A percentile compares a stretch with the other conserved stretches of the same genome.
phyloP scores from a whole-genome alignment of 2,113 vertebrate species.

The Nycticorax nycticorax region DNA sequence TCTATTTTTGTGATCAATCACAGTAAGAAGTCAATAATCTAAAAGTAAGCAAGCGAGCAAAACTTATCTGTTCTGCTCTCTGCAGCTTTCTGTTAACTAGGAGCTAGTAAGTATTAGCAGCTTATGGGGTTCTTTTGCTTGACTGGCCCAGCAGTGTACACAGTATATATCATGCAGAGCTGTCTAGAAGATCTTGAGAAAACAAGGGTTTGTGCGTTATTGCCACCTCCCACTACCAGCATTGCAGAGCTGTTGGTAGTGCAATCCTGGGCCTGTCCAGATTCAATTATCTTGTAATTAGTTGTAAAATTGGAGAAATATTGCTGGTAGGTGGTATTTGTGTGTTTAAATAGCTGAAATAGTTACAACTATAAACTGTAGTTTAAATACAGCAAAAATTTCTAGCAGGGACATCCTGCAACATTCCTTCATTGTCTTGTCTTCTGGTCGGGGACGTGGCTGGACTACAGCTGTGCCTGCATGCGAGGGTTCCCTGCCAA shows the following conservation, averaged over 20 bases:
- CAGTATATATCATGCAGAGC: background rate
- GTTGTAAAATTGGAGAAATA: background rate
- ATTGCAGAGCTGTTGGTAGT: background rate
- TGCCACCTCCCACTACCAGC: background rate
- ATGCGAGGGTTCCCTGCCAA: fast-evolving
- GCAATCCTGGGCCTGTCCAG: background rate
- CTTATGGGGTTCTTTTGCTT: background rate
- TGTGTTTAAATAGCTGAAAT: background rate
- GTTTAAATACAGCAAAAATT: background rate
- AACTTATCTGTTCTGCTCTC: background rate
- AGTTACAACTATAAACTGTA: background rate
- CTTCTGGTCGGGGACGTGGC: fast-evolving
- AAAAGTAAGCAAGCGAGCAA: background rate
- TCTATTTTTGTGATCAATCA: background rate
- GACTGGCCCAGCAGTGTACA: background rate
- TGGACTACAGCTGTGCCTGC: background rate
- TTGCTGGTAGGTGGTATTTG: background rate
- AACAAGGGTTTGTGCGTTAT: background rate
- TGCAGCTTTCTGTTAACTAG: background rate
- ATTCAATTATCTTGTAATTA: background rate
- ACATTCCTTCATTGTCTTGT: background rate
- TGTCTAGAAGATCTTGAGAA: background rate
- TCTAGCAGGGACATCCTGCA: background rate
- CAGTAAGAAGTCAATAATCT: background rate
- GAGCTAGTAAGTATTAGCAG: background rate